Evolutionary conservation across 2,797 vertebrate genomes (phyloP).

Genomic region (Echiichthys vipera): DNA sequence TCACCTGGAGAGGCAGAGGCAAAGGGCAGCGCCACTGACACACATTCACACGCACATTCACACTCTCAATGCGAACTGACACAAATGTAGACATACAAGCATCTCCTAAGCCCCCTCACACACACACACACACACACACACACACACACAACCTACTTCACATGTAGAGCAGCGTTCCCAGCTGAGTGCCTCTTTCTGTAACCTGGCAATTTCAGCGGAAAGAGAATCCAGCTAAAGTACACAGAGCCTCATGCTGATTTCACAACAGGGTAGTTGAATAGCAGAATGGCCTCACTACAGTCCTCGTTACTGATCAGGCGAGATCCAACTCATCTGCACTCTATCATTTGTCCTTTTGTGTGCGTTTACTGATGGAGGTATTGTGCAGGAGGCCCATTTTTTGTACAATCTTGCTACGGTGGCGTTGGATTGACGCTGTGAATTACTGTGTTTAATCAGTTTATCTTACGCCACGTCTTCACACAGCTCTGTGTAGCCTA

Average conservation of each 20-base stretch:
- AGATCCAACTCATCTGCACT: slow-evolving; percentile 69
- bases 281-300: slow-evolving; percentile 66
- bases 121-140: slow-evolving; percentile 23
- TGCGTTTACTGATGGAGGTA: slow-evolving; percentile 18
- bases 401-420: slow-evolving; percentile 4
- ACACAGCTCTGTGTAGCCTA: too few relatives aligned
- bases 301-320: slow-evolving; percentile 68
- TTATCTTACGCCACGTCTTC: too few relatives aligned
- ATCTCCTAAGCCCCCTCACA: slow-evolving; percentile 7
- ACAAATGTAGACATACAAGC: slow-evolving; percentile 48
- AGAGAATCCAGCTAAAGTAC: slow-evolving; percentile 76
- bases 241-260: slow-evolving; percentile 71
- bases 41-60: slow-evolving; percentile 59
- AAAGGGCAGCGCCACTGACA: slow-evolving; percentile 56
- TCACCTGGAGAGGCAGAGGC: slow-evolving; percentile 69
- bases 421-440: slow-evolving; percentile 14
- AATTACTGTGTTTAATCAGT: slow-evolving; percentile 2
- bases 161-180: slow-evolving; percentile 78
- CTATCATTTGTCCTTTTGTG: slow-evolving; percentile 42
- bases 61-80: slow-evolving; percentile 38
- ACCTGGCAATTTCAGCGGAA: slow-evolving; percentile 75
- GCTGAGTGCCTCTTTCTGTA: slow-evolving; percentile 77
- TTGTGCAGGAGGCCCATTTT: slow-evolving; percentile 17
- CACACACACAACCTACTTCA: slow-evolving; percentile 75
- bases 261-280: slow-evolving; percentile 67